Conservation (phyloP, 2,113 vertebrate genomes). For the Cairina moschata region DNA sequence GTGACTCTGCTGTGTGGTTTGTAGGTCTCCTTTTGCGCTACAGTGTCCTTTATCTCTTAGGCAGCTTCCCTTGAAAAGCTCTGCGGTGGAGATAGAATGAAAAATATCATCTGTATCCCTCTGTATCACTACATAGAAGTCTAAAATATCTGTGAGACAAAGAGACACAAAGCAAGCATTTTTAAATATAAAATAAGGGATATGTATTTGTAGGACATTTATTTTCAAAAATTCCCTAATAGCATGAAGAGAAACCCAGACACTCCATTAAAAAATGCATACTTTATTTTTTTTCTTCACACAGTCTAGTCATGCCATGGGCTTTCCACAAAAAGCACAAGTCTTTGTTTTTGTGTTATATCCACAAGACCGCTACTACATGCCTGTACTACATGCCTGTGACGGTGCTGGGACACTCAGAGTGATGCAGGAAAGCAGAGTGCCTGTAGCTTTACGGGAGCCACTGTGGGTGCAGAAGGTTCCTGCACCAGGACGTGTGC, state of each 20-base stretch:
- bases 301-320: not conserved
- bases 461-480: not conserved
- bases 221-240: not conserved
- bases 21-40: conserved; percentile 1
- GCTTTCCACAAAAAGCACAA: not conserved
- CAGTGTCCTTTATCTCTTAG: not conserved
- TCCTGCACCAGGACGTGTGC: not conserved
- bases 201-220: not conserved
- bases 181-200: not conserved
- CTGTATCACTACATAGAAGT: not conserved
- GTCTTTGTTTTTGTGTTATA: not conserved
- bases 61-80: not conserved
- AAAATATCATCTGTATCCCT: not conserved
- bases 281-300: not conserved
- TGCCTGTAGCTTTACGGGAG: not conserved
- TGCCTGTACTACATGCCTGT: fast-evolving
- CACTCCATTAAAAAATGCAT: not conserved
- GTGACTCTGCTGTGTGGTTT: not conserved
- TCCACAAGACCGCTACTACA: not conserved
- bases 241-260: not conserved
- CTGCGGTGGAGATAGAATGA: not conserved
- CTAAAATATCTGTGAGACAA: not conserved
- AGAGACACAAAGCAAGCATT: not conserved
- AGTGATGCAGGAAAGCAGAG: not conserved
- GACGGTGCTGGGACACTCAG: not conserved